Percentiles rank a stretch among this genome's conserved stretches.
These are phyloP conservation scores for Hypselothyrea guttata DNA, from an alignment of 2,888 invertebrate genomes.

Conservation along the genomic window DNA sequence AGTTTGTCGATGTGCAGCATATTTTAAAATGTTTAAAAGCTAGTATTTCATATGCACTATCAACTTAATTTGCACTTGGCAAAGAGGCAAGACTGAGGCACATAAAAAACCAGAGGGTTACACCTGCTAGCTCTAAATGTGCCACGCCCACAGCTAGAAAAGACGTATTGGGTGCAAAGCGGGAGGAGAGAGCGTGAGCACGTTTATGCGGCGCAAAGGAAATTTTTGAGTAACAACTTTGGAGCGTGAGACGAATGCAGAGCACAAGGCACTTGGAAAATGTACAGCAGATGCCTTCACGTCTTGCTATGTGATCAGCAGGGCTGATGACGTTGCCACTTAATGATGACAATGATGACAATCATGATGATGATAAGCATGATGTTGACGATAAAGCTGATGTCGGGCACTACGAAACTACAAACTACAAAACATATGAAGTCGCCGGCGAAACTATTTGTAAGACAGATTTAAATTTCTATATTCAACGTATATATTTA, in stretches of 20 bases:
- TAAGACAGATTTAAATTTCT: too few species aligned
- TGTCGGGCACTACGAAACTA: too few species aligned
- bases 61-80: constrained; percentile 1
- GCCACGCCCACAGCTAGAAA: constrained; percentile 19
- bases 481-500: not conserved
- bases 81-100: constrained; percentile 3
- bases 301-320: constrained; percentile 32
- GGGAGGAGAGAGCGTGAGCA: not conserved
- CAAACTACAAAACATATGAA: not conserved
- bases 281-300: constrained; percentile 8
- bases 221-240: constrained; percentile 33
- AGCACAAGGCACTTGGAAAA: constrained; percentile 9
- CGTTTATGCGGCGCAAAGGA: constrained; percentile 7
- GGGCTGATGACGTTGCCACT: constrained; percentile 18
- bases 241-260: constrained; percentile 29
- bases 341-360: not conserved
- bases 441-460: too few species aligned
- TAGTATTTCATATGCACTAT: too few species aligned
- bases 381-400: not conserved
- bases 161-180: too few species aligned
- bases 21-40: too few species aligned
- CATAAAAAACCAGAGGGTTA: constrained; percentile 9
- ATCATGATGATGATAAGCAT: not conserved
- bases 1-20: too few species aligned
- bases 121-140: constrained; percentile 13